Evolutionary conservation across 2,113 vertebrate genomes (phyloP).

Genomic region (Mesembrinibis cayennensis): DNA sequence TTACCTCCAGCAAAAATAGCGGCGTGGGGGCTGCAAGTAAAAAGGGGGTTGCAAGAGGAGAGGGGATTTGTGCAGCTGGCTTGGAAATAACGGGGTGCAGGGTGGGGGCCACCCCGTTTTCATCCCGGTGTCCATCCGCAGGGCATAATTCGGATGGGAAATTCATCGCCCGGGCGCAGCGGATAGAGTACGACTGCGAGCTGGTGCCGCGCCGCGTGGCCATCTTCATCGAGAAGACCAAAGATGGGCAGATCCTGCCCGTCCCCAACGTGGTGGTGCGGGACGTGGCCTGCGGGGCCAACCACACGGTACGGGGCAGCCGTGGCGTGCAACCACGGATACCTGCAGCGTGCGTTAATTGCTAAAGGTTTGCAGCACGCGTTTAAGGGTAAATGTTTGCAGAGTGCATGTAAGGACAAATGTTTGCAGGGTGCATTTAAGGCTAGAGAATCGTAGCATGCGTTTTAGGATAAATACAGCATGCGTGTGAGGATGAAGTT

Average conservation of each 20-base stretch:
- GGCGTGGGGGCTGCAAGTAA: accelerated
- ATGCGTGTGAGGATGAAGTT: no score
- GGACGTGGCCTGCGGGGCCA: conserved; percentile 88
- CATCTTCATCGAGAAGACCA: conserved; percentile 97
- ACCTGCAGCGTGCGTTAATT: accelerated
- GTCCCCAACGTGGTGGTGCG: conserved; percentile 95
- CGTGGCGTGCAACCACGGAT: accelerated
- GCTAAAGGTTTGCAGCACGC: background rate
- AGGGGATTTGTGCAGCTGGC: background rate
- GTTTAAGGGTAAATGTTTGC: background rate
- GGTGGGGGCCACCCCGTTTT: background rate
- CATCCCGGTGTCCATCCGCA: background rate
- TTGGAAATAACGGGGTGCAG: background rate
- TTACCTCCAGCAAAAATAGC: accelerated
- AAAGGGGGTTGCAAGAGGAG: background rate
- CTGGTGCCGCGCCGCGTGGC: conserved; percentile 90
- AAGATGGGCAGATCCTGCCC: conserved; percentile 91
- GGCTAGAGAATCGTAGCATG: background rate
- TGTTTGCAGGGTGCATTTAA: no score
- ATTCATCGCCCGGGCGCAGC: conserved; percentile 93
- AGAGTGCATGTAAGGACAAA: background rate
- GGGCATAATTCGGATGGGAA: conserved; percentile 97
- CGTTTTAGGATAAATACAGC: background rate
- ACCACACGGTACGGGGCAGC: conserved; percentile 83
- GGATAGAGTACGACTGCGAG: conserved; percentile 97